Evolutionary conservation across 2,797 vertebrate genomes (phyloP).

Genomic region (Lithobates pipiens): DNA sequence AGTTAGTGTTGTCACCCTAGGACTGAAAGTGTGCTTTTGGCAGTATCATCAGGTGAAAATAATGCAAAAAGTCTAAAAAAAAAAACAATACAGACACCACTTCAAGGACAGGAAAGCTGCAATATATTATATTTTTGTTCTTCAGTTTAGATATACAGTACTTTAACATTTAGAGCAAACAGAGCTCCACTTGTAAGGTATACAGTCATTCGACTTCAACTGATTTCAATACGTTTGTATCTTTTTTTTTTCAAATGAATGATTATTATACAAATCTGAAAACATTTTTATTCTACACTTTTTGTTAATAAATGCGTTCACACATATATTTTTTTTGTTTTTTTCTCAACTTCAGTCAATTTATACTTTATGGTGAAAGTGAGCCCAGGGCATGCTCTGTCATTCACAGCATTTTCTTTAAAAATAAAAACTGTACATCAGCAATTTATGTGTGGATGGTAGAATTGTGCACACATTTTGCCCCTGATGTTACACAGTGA

Average conservation of each 20-base stretch:
- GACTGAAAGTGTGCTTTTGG: too few species aligned
- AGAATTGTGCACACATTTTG: not conserved
- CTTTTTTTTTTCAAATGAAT: not conserved
- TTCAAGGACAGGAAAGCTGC: too few species aligned
- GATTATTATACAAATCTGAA: not conserved
- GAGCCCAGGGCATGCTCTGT: not conserved
- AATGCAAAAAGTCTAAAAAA: too few species aligned
- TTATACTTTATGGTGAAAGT: not conserved
- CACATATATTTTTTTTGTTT: not conserved
- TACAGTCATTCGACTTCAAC: too few species aligned
- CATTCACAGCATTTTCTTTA: not conserved
- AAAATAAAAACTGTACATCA: not conserved
- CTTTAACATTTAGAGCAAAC: too few species aligned
- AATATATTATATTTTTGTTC: too few species aligned
- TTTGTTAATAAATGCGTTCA: not conserved
- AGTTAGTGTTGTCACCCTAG: too few species aligned
- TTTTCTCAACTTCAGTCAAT: not conserved
- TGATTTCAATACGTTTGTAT: too few species aligned
- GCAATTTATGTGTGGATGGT: not conserved
- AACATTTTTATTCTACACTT: not conserved
- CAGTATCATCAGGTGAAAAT: too few species aligned
- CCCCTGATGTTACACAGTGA: not conserved
- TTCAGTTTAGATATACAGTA: too few species aligned
- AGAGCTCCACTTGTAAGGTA: too few species aligned
- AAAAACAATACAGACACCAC: too few species aligned